Percentiles rank a stretch among this genome's conserved stretches.
Evolutionary conservation across 2,113 vertebrate species (phyloP).

Genomic region (Lepus americanus): DNA sequence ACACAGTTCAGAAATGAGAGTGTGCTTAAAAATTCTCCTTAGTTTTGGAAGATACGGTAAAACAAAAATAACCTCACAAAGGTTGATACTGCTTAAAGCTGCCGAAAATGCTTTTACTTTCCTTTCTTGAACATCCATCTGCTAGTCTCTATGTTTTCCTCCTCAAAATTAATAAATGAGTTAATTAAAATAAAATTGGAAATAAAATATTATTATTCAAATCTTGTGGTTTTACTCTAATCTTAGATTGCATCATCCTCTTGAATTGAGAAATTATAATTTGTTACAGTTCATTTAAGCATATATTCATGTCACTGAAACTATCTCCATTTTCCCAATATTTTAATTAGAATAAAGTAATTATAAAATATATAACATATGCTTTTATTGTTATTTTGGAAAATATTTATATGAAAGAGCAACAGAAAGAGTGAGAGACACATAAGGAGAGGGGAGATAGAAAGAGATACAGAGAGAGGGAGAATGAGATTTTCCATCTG

Average conservation of each 20-base stretch:
- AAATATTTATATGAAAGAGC: no score
- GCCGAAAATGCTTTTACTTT: background rate
- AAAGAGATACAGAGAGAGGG: no score
- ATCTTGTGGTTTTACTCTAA: background rate
- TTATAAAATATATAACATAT: background rate
- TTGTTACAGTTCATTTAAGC: background rate
- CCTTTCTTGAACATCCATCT: background rate
- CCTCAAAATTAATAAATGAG: background rate
- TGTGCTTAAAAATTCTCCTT: background rate
- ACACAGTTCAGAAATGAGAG: background rate
- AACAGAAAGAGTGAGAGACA: no score
- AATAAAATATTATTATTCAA: constrained; percentile 1
- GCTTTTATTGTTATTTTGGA: background rate
- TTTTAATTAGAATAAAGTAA: background rate
- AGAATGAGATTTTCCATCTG: no score
- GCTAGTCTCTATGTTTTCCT: background rate
- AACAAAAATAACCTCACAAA: background rate
- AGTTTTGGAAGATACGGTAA: background rate
- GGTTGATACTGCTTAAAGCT: background rate
- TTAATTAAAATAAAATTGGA: background rate
- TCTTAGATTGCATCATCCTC: background rate
- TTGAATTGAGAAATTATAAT: background rate
- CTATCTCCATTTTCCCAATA: background rate
- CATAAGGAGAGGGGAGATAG: no score
- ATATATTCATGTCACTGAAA: constrained; percentile 6